Percentiles rank a stretch among this genome's conserved stretches.
Evolutionary conservation across 92 coral and sea anemone species (phyloP).

Genomic region (Isaurus tuberculatus): DNA sequence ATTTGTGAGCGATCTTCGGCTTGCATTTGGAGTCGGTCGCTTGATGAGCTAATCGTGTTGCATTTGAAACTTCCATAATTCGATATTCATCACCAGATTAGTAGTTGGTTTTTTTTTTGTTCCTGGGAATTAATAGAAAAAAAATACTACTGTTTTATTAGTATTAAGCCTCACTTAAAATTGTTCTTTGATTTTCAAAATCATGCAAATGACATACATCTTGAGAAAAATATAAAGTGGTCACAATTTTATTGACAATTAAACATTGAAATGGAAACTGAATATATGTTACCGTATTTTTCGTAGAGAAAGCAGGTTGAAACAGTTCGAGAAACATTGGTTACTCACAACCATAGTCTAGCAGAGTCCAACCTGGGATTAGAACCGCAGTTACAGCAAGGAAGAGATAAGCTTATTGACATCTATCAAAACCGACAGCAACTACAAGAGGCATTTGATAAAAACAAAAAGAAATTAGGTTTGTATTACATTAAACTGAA

Average conservation of each 20-base stretch:
- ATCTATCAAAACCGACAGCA: constrained; percentile 72
- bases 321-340: constrained; percentile 71
- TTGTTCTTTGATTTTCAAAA: no score
- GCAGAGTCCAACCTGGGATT: constrained; percentile 84
- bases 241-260: not conserved
- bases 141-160: no score
- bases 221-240: no score
- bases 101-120: no score
- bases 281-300: not conserved
- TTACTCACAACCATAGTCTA: constrained; percentile 83
- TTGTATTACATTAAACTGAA: not conserved
- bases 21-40: no score
- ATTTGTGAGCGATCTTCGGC: no score
- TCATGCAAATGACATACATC: no score
- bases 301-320: constrained; percentile 76
- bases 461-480: constrained; percentile 85
- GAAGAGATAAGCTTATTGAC: constrained; percentile 69
- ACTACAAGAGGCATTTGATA: constrained; percentile 80
- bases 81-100: no score
- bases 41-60: no score
- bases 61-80: no score
- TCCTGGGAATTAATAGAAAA: no score
- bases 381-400: constrained; percentile 72
- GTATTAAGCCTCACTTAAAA: no score
- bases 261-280: not conserved